Evolutionary conservation across 2,888 invertebrate genomes (phyloP), one percentile per base, ranked within the genome.

Genomic region (Apotomis turbidana): DNA sequence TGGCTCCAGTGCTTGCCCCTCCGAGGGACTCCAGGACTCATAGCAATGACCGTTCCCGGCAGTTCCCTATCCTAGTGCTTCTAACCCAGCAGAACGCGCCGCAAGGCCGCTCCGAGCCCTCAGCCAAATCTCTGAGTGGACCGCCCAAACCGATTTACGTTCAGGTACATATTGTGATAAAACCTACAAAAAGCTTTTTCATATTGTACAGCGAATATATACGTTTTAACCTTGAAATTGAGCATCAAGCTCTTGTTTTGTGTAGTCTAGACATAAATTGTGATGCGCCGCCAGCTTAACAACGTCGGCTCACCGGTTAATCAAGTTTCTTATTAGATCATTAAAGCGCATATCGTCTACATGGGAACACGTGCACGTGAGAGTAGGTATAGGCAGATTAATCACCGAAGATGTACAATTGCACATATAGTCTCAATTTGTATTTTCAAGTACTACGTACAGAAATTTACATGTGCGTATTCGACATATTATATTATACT

Each of bases 1-100:
- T 91, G 4, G 88, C 92, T 5, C 93, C 93, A 0, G 93, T 93
- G 6, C 76, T 93, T 3, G 93, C 93, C 1, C 93, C 93, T 4
- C 92, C 92, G 0, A 83, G 87, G 78, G 90, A 88, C 74, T 87
- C 90, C 0, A 85, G 85, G 76, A 81, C 83, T 2, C 89, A 88
- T 58, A 87, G 80, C 59, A 87, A 86, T 13, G 90, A 89, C 70
- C 83, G 92, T 27, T 83, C 93, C 38, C 80, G 91, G 44, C 93
- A 92, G 83, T 93, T 91, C 77, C 93, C 93, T 1, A 89, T 93
- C 41, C 80, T 93, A 67, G 85, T 93, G 70, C 84, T 93, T 27
- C 81, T 90, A 12, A 82, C 92, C 5, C 88, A 83, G 58, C 78
- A 82, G 38, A 81, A 89, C 73, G 83, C 79, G 5, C 73, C 81